A percentile compares a stretch with the other conserved stretches of the same genome.
Evolutionary conservation across 1,140 invertebrate species (phyloP).

Genomic region (Brachionus rotundiformis): DNA sequence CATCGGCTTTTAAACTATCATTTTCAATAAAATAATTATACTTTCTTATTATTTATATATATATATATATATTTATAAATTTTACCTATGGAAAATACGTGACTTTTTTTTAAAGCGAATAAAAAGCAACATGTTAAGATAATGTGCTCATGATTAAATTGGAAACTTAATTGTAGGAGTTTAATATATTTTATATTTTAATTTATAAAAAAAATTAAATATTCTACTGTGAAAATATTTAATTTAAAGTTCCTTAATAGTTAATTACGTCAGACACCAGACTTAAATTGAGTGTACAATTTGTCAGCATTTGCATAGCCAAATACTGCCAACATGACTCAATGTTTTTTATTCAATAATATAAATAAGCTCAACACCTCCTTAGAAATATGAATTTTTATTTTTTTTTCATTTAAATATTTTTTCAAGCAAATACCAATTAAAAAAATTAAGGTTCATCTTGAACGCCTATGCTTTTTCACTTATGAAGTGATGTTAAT

Average conservation of each 20-base stretch:
- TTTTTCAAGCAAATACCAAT: not conserved
- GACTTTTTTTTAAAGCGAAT: conserved; percentile 5
- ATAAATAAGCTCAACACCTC: not conserved
- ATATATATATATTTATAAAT: not conserved
- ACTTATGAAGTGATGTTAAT: not conserved
- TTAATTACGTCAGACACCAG: not conserved
- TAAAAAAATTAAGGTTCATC: not conserved
- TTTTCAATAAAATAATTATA: no score
- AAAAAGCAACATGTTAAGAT: not conserved
- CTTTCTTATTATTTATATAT: no score
- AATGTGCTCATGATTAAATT: not conserved
- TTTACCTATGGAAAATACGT: not conserved
- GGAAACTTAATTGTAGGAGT: not conserved
- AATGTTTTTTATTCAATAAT: not conserved
- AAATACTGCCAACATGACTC: not conserved
- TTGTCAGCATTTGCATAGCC: no score
- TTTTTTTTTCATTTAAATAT: not conserved
- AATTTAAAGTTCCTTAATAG: not conserved
- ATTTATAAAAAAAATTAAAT: not conserved
- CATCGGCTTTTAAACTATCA: not conserved
- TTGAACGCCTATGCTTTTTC: not conserved
- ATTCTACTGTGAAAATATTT: not conserved
- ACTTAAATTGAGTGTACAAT: no score
- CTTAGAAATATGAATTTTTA: not conserved
- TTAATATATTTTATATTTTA: not conserved